Evolutionary conservation across 1,140 invertebrate genomes (phyloP).

Genomic region (Polypedilum vanderplanki): DNA sequence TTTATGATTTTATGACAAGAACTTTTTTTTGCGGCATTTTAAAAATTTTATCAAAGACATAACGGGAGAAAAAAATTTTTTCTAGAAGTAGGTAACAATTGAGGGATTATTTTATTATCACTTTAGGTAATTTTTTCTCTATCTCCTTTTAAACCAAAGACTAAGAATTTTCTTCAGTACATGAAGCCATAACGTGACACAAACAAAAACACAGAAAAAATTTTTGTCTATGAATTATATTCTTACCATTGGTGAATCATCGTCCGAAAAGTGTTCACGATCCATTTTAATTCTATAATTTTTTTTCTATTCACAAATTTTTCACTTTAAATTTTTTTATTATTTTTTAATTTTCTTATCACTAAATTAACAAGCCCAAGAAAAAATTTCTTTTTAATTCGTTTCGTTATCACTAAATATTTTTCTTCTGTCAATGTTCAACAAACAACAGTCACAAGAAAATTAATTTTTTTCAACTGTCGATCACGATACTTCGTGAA

Average conservation of each 20-base stretch:
- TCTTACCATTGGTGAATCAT: slow-evolving; percentile 24
- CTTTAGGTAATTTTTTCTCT: slow-evolving; percentile 15
- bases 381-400: background rate
- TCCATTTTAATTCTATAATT: slow-evolving; percentile 1
- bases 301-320: background rate
- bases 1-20: background rate
- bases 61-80: background rate
- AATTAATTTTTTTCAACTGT: background rate
- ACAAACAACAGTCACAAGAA: background rate
- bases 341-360: background rate
- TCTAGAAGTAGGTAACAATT: background rate
- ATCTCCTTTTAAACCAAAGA: no score
- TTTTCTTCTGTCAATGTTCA: background rate
- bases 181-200: background rate
- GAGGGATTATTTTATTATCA: slow-evolving; percentile 26
- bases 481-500: slow-evolving; percentile 15
- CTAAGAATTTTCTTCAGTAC: no score
- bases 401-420: background rate
- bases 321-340: background rate
- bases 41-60: slow-evolving; percentile 19
- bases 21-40: slow-evolving; percentile 5
- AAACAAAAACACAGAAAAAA: background rate
- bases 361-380: background rate
- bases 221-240: background rate
- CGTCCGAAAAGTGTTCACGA: slow-evolving; percentile 21